Base-by-base conservation (phyloP, 2,888 invertebrate species). In the Ischnus inquisitorius region DNA sequence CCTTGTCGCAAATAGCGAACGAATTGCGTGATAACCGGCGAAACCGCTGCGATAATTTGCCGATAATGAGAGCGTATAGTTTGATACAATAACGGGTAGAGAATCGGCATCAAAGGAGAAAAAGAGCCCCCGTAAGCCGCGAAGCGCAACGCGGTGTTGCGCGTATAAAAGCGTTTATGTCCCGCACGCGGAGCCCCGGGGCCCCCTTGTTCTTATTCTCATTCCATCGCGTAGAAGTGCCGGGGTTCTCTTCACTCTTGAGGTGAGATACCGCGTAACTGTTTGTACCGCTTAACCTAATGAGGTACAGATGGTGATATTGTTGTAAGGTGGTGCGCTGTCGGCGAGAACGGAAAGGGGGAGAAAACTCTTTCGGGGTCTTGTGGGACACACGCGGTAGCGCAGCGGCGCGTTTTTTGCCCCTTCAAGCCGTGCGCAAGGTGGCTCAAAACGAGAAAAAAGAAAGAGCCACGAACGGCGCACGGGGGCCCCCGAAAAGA, bases 241-340 rank as follows among this genome's bases (percentile, higher is more conserved):
- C 34, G 34, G 34, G 8, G 34, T 8, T 34, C 34, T 46, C n/a
- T 51, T 16, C 39, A 25, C 8, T n/a, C 3, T n/a, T 6, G 74
- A 75, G 84, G 68, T 75, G 82, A 71, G 79, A 84, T 80, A 84
- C 74, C 87, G 84, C 87, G 81, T 34, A 86, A 86, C 90, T 89
- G 89, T 91, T 92, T 92, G 92, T 92, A 92, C 89, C 92, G 92
- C 90, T 92, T 92, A 92, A 90, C 90, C 92, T 93, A 93, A 93
- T 92, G 92, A 93, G 92, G 88, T 89, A 90, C 92, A 92, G 90
- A 92, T 91, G 92, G 88, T 82, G 87, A 91, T 89, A 88, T 89
- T 87, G 87, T 85, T 84, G 88, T 85, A 87, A 88, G 86, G 87
- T 79, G 88, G 84, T 34, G 48, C 19, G n/a, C 82, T 75, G 77